Percentiles rank a stretch among this genome's conserved stretches.
These are phyloP conservation scores for Saxidomus purpurata DNA, from an alignment of 1,140 invertebrate genomes.

Conservation along the genomic window DNA sequence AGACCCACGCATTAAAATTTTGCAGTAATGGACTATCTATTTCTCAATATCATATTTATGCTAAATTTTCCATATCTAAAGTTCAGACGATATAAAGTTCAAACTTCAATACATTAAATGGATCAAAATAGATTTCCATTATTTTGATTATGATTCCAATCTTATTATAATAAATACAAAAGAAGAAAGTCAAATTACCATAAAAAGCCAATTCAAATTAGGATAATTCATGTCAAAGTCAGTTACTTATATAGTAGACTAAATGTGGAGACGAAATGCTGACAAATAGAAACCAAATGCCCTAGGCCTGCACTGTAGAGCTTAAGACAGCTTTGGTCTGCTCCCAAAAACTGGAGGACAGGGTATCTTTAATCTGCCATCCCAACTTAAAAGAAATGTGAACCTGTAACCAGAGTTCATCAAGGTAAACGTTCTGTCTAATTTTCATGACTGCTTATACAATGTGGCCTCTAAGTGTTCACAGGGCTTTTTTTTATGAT, in stretches of 20 bases:
- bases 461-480: too few relatives aligned
- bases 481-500: too few relatives aligned
- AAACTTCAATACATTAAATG: slow-evolving; percentile 18
- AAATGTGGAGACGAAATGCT: too few relatives aligned
- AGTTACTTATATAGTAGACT: background rate
- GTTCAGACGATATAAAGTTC: background rate
- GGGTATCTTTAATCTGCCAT: too few relatives aligned
- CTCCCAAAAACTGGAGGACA: too few relatives aligned
- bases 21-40: background rate
- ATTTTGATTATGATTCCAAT: background rate
- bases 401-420: too few relatives aligned
- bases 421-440: too few relatives aligned
- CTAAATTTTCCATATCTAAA: background rate
- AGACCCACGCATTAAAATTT: background rate
- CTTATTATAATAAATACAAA: background rate
- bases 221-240: background rate
- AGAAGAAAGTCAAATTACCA: background rate
- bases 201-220: background rate
- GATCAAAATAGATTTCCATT: background rate
- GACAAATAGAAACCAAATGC: too few relatives aligned
- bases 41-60: background rate
- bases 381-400: too few relatives aligned
- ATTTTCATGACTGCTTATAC: too few relatives aligned
- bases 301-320: too few relatives aligned
- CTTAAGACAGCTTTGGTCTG: too few relatives aligned